Base-by-base conservation (phyloP, 2,797 vertebrate genomes). In the Sebastes taczanowskii region DNA sequence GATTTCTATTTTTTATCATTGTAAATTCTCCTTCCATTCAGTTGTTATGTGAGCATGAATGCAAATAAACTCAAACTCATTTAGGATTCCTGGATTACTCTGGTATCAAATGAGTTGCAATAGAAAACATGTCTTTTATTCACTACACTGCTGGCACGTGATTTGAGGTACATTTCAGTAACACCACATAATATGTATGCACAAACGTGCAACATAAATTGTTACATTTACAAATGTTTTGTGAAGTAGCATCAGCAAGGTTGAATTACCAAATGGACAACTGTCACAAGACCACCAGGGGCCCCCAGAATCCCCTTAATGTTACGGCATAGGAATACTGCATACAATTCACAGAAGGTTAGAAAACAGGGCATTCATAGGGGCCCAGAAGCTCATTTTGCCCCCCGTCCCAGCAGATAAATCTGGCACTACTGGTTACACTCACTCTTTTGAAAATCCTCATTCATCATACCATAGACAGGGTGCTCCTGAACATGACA, bases 251-350 rank as follows among this genome's bases (percentile, higher is more conserved):
- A 2, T 25, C 11, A 52, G 18, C 29, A n/a, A 46, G 34, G 9
- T 49, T 59, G 6, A 35, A n/a, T 27, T 14, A 65, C 27, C 11
- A n/a, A 52, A 11, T 53, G 23, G 13, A 14, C 4, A 49, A 13
- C 30, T 66, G 18, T 9, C 22, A 30, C 2, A 42, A 53, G 4
- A 66, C 80, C 85, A 78, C 81, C 38, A 81, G 74, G 63, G 81
- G 77, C 14, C 74, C 49, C 74, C 80, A 80, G 18, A 77, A 55
- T 27, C 22, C 59, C 38, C 34, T 16, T 62, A 9, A 46, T 4
- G 16, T 55, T 18, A 22, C 7, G 25, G 32, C 32, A 68, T 23
- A 18, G 30, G 3, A 52, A 35, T 55, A 16, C 18, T 55, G 23
- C 42, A 68, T 52, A 18, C 6, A 6, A 11, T 23, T 38, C 30